A percentile compares a stretch with the other conserved stretches of the same genome.
These are phyloP conservation scores for Cyanistes caeruleus DNA, from an alignment of 2,113 vertebrate genomes.

Conservation along the genomic window DNA sequence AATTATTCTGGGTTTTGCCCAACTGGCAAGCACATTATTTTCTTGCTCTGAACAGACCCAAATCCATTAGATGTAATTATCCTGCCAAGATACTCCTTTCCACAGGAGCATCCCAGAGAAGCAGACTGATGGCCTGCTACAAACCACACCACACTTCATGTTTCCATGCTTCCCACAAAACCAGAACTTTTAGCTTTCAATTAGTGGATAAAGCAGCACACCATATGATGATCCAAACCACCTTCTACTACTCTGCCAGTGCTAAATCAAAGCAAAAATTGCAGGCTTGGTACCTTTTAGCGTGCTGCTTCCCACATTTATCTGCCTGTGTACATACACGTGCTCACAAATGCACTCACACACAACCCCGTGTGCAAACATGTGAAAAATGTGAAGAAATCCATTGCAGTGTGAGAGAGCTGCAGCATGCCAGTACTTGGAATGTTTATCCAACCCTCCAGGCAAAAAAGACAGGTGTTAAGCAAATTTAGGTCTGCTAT, in stretches of 20 bases:
- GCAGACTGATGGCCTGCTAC: not conserved
- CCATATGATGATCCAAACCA: not conserved
- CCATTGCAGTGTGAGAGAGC: not conserved
- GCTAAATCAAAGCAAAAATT: not conserved
- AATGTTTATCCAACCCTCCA: not conserved
- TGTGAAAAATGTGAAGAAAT: not conserved
- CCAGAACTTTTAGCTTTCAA: not conserved
- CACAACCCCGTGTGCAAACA: rapidly evolving
- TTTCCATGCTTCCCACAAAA: not conserved
- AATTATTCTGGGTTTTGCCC: not conserved
- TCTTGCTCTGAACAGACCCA: not conserved
- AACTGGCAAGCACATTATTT: not conserved
- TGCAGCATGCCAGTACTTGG: not conserved
- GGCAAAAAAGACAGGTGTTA: not conserved
- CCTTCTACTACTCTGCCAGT: not conserved
- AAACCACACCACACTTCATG: not conserved
- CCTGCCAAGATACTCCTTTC: not conserved
- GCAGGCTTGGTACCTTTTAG: not conserved
- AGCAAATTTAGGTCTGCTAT: not conserved
- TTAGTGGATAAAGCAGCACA: not conserved
- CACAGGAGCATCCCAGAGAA: not conserved
- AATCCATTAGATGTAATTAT: not conserved
- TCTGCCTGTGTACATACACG: rapidly evolving
- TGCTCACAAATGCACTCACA: not conserved
- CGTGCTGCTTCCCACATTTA: not conserved